These are phyloP conservation scores for Pagetopsis macropterus DNA, from an alignment of 2,797 vertebrate species.

Conservation along the genomic window DNA sequence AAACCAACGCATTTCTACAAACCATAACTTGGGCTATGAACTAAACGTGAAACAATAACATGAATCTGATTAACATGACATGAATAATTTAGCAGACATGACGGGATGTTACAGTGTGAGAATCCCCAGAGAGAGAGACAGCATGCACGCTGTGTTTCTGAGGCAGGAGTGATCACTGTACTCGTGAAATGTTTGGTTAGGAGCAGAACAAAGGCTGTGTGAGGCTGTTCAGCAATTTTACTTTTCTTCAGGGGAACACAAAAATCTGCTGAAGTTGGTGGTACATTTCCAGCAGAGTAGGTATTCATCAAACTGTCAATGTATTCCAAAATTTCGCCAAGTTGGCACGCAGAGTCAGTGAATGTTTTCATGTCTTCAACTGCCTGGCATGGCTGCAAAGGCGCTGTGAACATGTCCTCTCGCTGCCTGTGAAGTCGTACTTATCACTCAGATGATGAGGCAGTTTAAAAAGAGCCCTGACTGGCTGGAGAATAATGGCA, in stretches of 20 bases:
- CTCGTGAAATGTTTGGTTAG: slow-evolving; percentile 29
- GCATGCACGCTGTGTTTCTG: slow-evolving; percentile 29
- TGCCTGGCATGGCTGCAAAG: slow-evolving; percentile 36
- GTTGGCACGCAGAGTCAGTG: slow-evolving; percentile 19
- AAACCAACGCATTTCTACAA: not conserved
- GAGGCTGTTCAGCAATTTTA: slow-evolving; percentile 21
- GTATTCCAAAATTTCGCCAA: slow-evolving; percentile 31
- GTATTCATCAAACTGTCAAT: slow-evolving; percentile 55
- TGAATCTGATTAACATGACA: too few relatives aligned
- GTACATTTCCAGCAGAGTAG: slow-evolving; percentile 27
- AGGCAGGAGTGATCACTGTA: slow-evolving; percentile 27
- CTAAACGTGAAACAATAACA: too few relatives aligned
- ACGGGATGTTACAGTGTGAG: not conserved
- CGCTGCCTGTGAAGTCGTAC: slow-evolving; percentile 23
- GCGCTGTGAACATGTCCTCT: slow-evolving; percentile 40
- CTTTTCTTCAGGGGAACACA: slow-evolving; percentile 33
- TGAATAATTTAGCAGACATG: too few relatives aligned
- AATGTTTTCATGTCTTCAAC: slow-evolving; percentile 46
- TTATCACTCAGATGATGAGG: slow-evolving; percentile 34
- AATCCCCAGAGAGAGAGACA: slow-evolving; percentile 40
- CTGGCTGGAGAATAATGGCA: slow-evolving; percentile 11
- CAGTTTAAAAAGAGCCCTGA: slow-evolving; percentile 13
- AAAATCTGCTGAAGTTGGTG: slow-evolving; percentile 32
- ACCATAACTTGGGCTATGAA: too few relatives aligned
- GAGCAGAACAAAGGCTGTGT: slow-evolving; percentile 34